Evolutionary conservation across 2,888 invertebrate genomes (phyloP).

Genomic region (Gymnoscelis rufifasciata): DNA sequence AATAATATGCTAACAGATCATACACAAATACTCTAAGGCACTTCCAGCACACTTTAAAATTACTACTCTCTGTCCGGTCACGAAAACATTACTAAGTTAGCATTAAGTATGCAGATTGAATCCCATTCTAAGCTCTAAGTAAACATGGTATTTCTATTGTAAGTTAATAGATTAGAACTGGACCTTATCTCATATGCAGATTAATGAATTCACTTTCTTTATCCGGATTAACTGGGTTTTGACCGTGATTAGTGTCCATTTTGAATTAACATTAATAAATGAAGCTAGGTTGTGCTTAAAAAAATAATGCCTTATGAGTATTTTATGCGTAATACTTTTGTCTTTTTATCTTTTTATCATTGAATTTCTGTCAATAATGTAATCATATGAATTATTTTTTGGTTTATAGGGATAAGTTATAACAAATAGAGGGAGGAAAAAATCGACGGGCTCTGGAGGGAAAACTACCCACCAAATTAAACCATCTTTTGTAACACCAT

Average conservation of each 20-base stretch:
- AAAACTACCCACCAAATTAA: too few relatives aligned
- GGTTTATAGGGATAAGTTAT: too few relatives aligned
- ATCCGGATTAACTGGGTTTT: slow-evolving; percentile 5
- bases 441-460: too few relatives aligned
- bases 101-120: slow-evolving; percentile 69
- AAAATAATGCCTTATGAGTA: too few relatives aligned
- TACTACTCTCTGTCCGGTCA: slow-evolving; percentile 35
- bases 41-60: background rate
- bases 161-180: slow-evolving; percentile 37
- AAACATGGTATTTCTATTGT: slow-evolving; percentile 22
- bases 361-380: too few relatives aligned
- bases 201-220: slow-evolving; percentile 4
- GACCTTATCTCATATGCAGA: slow-evolving; percentile 21
- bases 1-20: slow-evolving; percentile 3
- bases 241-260: slow-evolving; percentile 5
- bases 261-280: too few relatives aligned
- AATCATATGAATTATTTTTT: too few relatives aligned
- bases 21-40: background rate
- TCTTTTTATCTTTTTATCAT: too few relatives aligned
- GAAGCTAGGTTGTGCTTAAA: too few relatives aligned
- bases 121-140: slow-evolving; percentile 46
- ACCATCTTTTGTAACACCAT: too few relatives aligned
- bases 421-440: too few relatives aligned
- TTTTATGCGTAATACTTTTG: too few relatives aligned
- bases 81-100: slow-evolving; percentile 58